These are phyloP conservation scores for Mormyrops attenuatus DNA, from an alignment of 2,797 vertebrate species.

Conservation along the genomic window DNA sequence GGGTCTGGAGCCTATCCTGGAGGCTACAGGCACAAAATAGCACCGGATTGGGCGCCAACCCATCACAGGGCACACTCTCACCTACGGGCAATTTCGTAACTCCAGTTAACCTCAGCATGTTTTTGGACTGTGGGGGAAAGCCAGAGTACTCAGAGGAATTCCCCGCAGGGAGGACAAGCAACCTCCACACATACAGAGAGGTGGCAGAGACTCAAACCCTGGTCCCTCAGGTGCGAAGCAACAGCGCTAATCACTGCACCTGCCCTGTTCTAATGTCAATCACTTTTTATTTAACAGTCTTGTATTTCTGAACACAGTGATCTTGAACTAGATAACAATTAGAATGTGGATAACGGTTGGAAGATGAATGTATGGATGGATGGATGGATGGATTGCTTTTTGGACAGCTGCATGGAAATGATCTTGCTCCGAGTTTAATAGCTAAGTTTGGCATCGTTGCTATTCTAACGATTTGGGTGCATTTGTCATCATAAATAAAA, in stretches of 20 bases:
- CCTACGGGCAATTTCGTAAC: neutral
- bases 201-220: neutral
- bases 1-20: neutral
- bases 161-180: neutral
- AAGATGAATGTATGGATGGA: neutral
- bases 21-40: neutral
- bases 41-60: neutral
- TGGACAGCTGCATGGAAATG: neutral
- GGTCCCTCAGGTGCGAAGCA: neutral
- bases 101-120: neutral
- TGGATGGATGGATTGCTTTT: neutral
- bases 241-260: neutral
- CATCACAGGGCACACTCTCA: neutral
- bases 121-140: neutral
- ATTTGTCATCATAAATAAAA: neutral
- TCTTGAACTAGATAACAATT: neutral
- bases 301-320: neutral
- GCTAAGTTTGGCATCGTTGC: neutral
- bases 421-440: neutral
- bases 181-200: neutral
- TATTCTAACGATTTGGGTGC: neutral
- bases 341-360: neutral
- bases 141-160: neutral
- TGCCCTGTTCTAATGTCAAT: neutral
- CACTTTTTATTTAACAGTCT: neutral